Base-by-base conservation (phyloP, 2,888 invertebrate genomes). In the Psylliodes chrysocephalus region DNA sequence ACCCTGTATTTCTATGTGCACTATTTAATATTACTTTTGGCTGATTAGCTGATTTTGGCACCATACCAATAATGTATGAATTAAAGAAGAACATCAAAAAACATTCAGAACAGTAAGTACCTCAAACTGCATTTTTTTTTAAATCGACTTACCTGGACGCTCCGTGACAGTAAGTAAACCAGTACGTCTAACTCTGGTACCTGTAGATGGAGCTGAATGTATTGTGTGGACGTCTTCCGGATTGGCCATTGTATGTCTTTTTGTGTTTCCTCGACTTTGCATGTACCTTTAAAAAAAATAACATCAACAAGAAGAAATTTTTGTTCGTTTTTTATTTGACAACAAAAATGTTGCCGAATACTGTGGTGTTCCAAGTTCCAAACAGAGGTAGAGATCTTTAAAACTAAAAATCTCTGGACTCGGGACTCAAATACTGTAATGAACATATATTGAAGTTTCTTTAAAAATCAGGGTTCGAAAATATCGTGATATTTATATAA, bases 161-260 rank as follows among this genome's bases (percentile, higher is more conserved):
- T 95, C 94, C 75, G 93, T 93, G 19, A 95, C 95, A 0, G 95
- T 93, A 25, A 92, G 86, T 8, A 95, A 85, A 70, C 95, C 95
- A 3, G 92, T 92, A 61, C 95, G 86, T 71, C 95, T 86, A 42
- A 92, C 90, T 1, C 86, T 85, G 33, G 80, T 81, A 6, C 82
- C 77, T 5, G 74, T 67, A 25, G 72, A 73, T 12, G 74, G 71
- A 8, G 70, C 68, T 1, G 77, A 72, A 60, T 81, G 82, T 60
- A 84, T 68, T 17, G 79, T 78, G 71, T 85, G 88, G 47, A 81
- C 86, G 73, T 93, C 93, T 70, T 92, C 91, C 0, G 91, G 88
- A 63, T 88, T 90, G 1, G 91, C 91, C 81, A 93, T 88, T 0
- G 93, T 93, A 78, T 94, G 93, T 0, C 93, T 84, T 77, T 93